Evolutionary conservation across 2,113 vertebrate genomes (phyloP), one percentile per base, ranked within the genome.

Genomic region (Tychaedon coryphoeus): DNA sequence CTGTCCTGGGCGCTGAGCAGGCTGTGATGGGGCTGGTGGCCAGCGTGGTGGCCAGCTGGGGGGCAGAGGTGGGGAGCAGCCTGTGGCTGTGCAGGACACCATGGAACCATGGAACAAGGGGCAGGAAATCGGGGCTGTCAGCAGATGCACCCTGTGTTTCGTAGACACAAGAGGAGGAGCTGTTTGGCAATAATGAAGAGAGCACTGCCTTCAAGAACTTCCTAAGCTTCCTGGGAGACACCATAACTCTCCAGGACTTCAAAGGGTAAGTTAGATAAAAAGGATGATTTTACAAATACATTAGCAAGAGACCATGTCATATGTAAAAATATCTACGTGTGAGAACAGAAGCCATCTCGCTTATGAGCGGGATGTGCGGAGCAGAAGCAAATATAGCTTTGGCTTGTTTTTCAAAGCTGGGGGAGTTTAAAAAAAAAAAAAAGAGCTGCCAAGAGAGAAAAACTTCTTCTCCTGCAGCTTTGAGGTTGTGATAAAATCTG

Each of bases 151-250:
- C 71, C 26, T 34, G n/a, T 95, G 54, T 95, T 85, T 96, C 78
- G 20, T 88, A 99, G 99, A 99, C 98, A 26, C 98, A 98, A 28
- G 99, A 99, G 96, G 99, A 99, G 95, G 98, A 99, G 95, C 91
- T 99, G 48, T 99, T 99, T 80, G 98, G 98, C 51, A 99, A 99
- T 94, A 99, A 98, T 4, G 98, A 99, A 72, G 99, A 99, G 92
- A 99, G 99, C 9, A 36, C 97, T 14, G 98, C 98, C 38, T 99
- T 99, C 97, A 98, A 96, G 43, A 99, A 98, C 94, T 99, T 99
- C 92, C 95, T 99, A 36, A 96, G 93, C 82, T 97, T 99, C 83
- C 97, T 99, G 57, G 99, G 99, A 79, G 98, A 99, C 89, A 99
- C 98, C 0, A 97, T 99, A 91, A 98, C 98, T 4, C 98, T 99